phyloP scores from a whole-genome alignment of 2,888 invertebrate species.

The Melipona beecheii region DNA sequence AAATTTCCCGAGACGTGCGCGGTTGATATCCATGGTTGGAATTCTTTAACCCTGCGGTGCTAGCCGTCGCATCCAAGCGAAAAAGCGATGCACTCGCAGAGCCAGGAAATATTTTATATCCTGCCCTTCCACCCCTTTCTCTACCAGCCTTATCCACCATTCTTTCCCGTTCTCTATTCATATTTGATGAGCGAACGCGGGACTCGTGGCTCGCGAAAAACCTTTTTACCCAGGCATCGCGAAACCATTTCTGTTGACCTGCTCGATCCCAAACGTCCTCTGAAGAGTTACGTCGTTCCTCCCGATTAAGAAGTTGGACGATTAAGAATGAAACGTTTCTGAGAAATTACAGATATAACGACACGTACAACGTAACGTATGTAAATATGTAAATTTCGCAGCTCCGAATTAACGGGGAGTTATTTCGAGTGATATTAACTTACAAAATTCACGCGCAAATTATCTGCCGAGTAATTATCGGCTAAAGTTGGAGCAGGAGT shows the following conservation, averaged over 20 bases:
- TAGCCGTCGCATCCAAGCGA: conserved; percentile 46
- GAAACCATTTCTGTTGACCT: conserved; percentile 16
- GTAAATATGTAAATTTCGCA: no score
- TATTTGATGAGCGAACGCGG: conserved; percentile 74
- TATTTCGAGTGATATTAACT: background rate
- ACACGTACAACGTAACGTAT: no score
- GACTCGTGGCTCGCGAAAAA: conserved; percentile 43
- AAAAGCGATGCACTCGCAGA: conserved; percentile 69
- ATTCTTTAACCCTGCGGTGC: conserved; percentile 52
- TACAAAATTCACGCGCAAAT: background rate
- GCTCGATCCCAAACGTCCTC: conserved; percentile 4
- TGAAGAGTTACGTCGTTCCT: conserved; percentile 58
- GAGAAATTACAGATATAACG: no score
- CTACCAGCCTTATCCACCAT: conserved; percentile 68
- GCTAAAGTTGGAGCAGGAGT: background rate
- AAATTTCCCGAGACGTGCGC: conserved; percentile 56
- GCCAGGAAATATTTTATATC: conserved; percentile 75
- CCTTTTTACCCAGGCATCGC: conserved; percentile 49
- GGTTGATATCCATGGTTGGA: conserved; percentile 66
- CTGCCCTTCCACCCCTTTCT: conserved; percentile 37
- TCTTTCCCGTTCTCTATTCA: conserved; percentile 73
- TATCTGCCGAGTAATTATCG: conserved; percentile 1
- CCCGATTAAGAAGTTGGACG: conserved; percentile 54
- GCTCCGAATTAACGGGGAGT: no score
- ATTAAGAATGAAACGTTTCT: background rate